These are phyloP conservation scores for Odocoileus virginianus DNA, from an alignment of 2,113 vertebrate species.

Conservation along the genomic window DNA sequence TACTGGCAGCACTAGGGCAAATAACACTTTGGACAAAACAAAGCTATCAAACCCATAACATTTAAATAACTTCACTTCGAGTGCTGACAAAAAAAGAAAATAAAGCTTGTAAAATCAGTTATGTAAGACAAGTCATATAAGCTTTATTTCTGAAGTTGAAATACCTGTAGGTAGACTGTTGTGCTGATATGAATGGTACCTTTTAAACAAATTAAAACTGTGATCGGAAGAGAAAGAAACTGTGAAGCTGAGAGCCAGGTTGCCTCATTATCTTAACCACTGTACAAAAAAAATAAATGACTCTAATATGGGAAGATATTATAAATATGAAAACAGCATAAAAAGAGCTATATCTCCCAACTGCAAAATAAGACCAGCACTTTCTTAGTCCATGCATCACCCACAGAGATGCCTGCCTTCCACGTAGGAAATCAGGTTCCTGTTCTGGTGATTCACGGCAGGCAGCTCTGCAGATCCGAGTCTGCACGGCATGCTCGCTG, in stretches of 20 bases:
- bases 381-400: not conserved
- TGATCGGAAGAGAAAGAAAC: constrained; percentile 65
- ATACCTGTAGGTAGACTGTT: constrained; percentile 50
- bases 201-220: constrained; percentile 65
- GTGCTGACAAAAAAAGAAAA: constrained; percentile 44
- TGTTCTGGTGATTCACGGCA: too few species aligned
- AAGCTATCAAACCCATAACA: not conserved
- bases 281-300: not conserved
- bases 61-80: constrained; percentile 54
- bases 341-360: not conserved
- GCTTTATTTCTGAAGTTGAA: constrained; percentile 67
- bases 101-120: constrained; percentile 28
- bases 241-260: not conserved
- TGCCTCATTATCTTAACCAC: not conserved
- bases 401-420: not conserved
- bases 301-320: not conserved
- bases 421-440: not conserved
- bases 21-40: constrained; percentile 12
- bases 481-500: accelerated
- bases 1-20: not conserved
- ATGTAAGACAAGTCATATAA: constrained; percentile 28
- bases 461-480: not conserved
- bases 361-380: not conserved
- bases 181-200: constrained; percentile 54
- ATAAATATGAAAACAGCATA: not conserved